These are phyloP conservation scores for Nansenia antarctica DNA, from an alignment of 2,113 vertebrate genomes.

Conservation along the genomic window DNA sequence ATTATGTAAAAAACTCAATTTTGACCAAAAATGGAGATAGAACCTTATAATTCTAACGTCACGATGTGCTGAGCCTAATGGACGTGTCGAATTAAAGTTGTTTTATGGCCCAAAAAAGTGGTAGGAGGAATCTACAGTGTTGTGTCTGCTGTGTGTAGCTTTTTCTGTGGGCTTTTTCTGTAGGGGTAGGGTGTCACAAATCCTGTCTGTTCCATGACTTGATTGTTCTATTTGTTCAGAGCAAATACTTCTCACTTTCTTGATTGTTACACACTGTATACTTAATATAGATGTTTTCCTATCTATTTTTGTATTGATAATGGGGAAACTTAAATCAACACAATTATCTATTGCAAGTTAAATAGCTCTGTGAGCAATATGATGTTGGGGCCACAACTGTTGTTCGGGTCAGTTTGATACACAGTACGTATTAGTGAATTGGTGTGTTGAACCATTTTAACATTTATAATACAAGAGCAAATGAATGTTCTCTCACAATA, in stretches of 20 bases:
- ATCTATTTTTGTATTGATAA: slow-evolving; percentile 75
- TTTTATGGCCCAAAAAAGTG: too few relatives aligned
- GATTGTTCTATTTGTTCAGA: slow-evolving; percentile 44
- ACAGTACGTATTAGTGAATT: too few relatives aligned
- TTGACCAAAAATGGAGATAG: too few relatives aligned
- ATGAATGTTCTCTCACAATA: not conserved
- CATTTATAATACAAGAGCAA: not conserved
- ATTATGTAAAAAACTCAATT: too few relatives aligned
- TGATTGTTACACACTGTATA: slow-evolving; percentile 60
- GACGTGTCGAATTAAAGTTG: not conserved
- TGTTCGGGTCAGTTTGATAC: slow-evolving; percentile 22
- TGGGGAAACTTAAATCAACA: slow-evolving; percentile 19
- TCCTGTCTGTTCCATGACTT: slow-evolving; percentile 31
- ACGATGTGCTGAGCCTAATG: not conserved
- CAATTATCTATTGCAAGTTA: slow-evolving; percentile 33
- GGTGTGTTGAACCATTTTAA: slow-evolving; percentile 1
- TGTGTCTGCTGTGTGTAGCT: slow-evolving; percentile 23
- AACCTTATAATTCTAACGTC: too few relatives aligned
- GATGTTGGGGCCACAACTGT: slow-evolving; percentile 35
- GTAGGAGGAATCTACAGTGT: not conserved
- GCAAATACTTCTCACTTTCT: slow-evolving; percentile 41
- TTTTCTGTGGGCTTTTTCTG: slow-evolving; percentile 24
- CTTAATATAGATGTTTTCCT: slow-evolving; percentile 69
- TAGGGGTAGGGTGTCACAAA: slow-evolving; percentile 50
- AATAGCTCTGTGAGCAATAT: slow-evolving; percentile 55